A percentile compares a stretch with the other conserved stretches of the same genome.
phyloP scores from a whole-genome alignment of 37 sponge, comb jelly and placozoan genomes.

The Theonella swinhoei region DNA sequence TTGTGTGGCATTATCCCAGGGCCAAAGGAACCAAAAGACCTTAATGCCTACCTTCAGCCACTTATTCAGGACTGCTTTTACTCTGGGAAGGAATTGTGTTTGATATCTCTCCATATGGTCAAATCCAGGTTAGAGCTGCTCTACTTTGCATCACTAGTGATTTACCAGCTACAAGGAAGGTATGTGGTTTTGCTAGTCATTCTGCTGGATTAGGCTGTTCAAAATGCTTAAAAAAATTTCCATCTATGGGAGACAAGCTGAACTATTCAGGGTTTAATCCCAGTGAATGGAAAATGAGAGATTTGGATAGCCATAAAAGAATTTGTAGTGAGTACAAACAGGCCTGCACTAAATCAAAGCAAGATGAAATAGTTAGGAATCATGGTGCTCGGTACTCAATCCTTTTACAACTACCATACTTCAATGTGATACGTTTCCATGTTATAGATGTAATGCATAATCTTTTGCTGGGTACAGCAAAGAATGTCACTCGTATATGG shows the following conservation, averaged over 20 bases:
- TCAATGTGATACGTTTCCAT: constrained; percentile 34
- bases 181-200: constrained; percentile 74
- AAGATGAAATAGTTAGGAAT: neutral
- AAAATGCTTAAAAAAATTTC: too few species aligned
- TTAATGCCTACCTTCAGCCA: constrained; percentile 53
- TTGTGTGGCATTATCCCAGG: too few species aligned
- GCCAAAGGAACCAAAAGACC: constrained; percentile 35
- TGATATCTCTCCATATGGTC: neutral
- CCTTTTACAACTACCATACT: constrained; percentile 40
- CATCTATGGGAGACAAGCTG: neutral
- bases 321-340: neutral
- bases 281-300: constrained; percentile 17
- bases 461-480: constrained; percentile 36
- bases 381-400: constrained; percentile 45
- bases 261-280: constrained; percentile 43
- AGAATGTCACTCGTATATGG: constrained; percentile 31
- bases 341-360: neutral
- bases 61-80: constrained; percentile 23
- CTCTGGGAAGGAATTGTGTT: neutral
- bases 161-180: constrained; percentile 62
- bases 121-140: constrained; percentile 17
- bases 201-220: too few species aligned
- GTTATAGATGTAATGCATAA: constrained; percentile 55
- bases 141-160: constrained; percentile 51
- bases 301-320: constrained; percentile 12